Evolutionary conservation across 2,113 vertebrate species (phyloP).

Genomic region (Oenanthe oenanthe): DNA sequence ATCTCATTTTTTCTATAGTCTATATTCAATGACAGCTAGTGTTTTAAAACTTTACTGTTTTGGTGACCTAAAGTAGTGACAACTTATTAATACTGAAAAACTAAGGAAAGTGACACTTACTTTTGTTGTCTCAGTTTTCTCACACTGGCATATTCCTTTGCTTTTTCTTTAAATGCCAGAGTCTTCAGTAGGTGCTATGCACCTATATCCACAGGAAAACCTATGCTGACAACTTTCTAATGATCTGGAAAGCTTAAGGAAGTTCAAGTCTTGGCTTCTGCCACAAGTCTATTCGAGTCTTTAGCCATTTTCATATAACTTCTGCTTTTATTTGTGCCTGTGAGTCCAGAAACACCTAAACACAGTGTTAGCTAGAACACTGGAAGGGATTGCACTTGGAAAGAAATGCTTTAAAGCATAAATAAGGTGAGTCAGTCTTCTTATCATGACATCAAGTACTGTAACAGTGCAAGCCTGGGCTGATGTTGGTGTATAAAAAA

Average conservation of each 20-base stretch:
- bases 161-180: neutral
- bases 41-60: neutral
- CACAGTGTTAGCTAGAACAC: neutral
- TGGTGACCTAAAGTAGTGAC: neutral
- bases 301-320: accelerated
- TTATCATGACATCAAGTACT: neutral
- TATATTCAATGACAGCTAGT: neutral
- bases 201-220: neutral
- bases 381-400: neutral
- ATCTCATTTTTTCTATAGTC: neutral
- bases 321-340: neutral
- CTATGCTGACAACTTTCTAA: neutral
- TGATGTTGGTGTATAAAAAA: neutral
- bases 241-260: neutral
- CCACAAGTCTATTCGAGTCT: neutral
- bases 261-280: neutral
- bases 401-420: neutral
- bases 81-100: neutral
- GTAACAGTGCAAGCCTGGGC: neutral
- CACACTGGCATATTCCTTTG: neutral
- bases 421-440: neutral
- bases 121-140: neutral
- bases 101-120: neutral
- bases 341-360: neutral
- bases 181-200: neutral